Evolutionary conservation across 2,888 invertebrate genomes (phyloP).

Genomic region (Stenchaetothrips biformis): DNA sequence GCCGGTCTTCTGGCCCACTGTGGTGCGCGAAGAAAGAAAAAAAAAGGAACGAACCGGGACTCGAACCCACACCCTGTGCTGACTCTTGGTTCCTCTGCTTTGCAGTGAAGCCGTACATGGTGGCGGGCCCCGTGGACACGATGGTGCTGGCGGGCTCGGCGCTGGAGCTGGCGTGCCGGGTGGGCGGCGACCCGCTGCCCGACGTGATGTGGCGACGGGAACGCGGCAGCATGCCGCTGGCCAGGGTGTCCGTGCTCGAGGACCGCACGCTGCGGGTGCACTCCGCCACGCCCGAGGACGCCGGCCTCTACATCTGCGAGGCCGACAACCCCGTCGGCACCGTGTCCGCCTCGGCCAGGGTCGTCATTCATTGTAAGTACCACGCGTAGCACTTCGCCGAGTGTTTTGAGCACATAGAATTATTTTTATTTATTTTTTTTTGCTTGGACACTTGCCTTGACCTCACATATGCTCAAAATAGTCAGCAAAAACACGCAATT

Average conservation of each 20-base stretch:
- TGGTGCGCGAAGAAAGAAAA: no score
- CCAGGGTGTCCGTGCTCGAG: conserved; percentile 71
- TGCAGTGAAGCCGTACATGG: conserved; percentile 78
- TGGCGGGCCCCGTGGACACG: conserved; percentile 74
- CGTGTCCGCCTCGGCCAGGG: conserved; percentile 65
- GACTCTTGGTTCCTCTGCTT: conserved; percentile 31
- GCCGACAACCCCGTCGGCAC: conserved; percentile 78
- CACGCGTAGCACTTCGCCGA: no score
- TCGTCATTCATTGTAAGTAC: conserved; percentile 73
- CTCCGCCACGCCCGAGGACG: conserved; percentile 67
- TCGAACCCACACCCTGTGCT: no score
- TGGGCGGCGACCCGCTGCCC: conserved; percentile 72
- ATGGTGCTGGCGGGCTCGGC: conserved; percentile 68
- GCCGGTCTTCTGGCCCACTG: no score
- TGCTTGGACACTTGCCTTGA: no score
- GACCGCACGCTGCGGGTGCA: conserved; percentile 72
- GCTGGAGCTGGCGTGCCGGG: conserved; percentile 74
- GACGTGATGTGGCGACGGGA: conserved; percentile 65
- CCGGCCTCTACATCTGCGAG: conserved; percentile 78
- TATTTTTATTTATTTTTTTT: no score
- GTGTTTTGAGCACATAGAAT: no score
- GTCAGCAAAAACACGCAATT: no score
- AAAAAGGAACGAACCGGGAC: no score
- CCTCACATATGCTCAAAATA: no score
- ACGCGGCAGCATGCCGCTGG: conserved; percentile 71